These are phyloP conservation scores for Cataglyphis livida DNA, from an alignment of 2,888 invertebrate genomes.

Conservation along the genomic window DNA sequence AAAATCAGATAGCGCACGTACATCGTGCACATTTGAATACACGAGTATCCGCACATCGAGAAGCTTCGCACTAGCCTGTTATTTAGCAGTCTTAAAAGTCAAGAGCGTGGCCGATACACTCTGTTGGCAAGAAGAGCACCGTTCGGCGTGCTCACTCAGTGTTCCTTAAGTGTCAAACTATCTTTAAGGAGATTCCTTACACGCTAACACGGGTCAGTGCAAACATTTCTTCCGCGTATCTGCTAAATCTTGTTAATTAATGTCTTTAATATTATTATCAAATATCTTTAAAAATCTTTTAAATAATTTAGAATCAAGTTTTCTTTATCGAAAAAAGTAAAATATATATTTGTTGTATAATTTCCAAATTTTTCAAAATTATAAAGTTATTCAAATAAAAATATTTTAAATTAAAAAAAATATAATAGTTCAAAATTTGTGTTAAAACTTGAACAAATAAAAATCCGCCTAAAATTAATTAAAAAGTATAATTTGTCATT, in stretches of 20 bases:
- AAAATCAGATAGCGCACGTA: constrained; percentile 46
- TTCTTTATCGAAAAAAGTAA: neutral
- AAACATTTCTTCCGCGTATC: constrained; percentile 31
- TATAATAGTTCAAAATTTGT: neutral
- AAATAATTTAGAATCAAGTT: neutral
- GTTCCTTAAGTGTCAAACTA: constrained; percentile 67
- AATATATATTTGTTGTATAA: neutral
- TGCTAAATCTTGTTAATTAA: neutral
- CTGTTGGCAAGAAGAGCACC: constrained; percentile 82
- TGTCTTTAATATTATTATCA: neutral
- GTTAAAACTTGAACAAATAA: neutral
- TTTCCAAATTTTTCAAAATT: neutral
- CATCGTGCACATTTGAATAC: constrained; percentile 42
- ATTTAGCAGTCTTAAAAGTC: constrained; percentile 75
- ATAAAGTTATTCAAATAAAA: neutral
- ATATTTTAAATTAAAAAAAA: neutral
- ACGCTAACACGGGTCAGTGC: constrained; percentile 36
- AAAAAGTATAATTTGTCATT: neutral
- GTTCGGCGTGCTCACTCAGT: constrained; percentile 61
- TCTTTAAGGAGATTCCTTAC: constrained; percentile 52
- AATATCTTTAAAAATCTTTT: neutral
- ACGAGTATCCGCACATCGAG: constrained; percentile 36
- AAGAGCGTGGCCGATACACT: constrained; percentile 83
- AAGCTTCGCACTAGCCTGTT: constrained; percentile 52
- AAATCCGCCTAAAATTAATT: neutral